phyloP scores from a whole-genome alignment of 1,140 invertebrate genomes.

The Chionoecetes opilio region DNA sequence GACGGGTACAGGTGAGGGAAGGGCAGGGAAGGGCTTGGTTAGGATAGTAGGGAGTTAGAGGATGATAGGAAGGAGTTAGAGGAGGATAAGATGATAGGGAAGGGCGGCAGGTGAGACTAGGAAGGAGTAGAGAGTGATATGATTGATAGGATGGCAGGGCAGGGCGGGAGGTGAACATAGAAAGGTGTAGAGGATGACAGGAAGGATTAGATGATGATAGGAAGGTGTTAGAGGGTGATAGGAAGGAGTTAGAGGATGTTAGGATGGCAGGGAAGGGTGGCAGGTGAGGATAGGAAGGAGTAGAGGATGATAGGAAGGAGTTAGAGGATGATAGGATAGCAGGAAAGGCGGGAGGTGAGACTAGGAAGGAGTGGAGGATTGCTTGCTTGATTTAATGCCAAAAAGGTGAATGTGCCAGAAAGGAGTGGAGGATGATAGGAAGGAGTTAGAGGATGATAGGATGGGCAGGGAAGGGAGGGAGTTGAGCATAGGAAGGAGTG shows the following conservation, averaged over 20 bases:
- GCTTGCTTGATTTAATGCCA: too few species aligned
- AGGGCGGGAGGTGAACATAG: too few species aligned
- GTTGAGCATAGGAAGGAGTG: not conserved
- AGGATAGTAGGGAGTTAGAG: too few species aligned
- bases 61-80: too few species aligned
- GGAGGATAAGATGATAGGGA: not conserved
- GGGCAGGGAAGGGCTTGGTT: not conserved
- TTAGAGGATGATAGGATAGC: not conserved
- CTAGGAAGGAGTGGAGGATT: not conserved
- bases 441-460: not conserved
- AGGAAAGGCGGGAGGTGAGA: not conserved
- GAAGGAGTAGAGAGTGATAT: not conserved
- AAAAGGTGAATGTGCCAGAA: not conserved
- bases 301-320: not conserved
- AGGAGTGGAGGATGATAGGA: not conserved
- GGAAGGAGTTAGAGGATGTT: not conserved
- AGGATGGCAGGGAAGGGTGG: not conserved
- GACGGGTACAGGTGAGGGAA: conserved; percentile 38
- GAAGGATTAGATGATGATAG: not conserved
- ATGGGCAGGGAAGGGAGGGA: too few species aligned
- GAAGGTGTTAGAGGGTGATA: not conserved
- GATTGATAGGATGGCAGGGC: not conserved
- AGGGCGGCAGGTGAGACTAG: not conserved
- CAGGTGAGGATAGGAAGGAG: not conserved
- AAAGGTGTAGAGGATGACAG: not conserved